A percentile compares a stretch with the other conserved stretches of the same genome.
Conservation (phyloP, 2,797 vertebrate genomes). For the Trachops cirrhosus region DNA sequence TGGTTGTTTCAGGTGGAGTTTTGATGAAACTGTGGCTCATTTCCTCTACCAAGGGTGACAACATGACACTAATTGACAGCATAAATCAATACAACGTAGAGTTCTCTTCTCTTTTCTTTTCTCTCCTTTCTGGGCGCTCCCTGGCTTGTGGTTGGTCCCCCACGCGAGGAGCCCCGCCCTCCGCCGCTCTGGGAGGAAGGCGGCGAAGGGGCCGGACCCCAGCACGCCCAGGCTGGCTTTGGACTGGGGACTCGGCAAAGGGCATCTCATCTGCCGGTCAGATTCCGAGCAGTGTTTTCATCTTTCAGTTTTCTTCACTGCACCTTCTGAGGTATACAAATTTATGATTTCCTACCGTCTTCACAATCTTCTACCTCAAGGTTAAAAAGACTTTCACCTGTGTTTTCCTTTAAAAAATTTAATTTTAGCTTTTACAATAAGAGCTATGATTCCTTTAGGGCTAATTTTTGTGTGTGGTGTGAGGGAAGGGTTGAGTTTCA, state of each 20-base stretch:
- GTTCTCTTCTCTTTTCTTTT: neutral
- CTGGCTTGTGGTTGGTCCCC: neutral
- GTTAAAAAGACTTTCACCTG: neutral
- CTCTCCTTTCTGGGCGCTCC: neutral
- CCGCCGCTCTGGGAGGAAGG: neutral
- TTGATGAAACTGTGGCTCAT: slow-evolving; percentile 96
- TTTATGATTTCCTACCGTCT: neutral
- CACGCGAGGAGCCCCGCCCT: rapidly evolving
- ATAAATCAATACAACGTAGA: slow-evolving; percentile 80
- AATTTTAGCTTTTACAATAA: neutral
- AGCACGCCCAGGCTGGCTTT: neutral
- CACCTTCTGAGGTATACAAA: neutral
- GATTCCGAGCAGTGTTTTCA: neutral
- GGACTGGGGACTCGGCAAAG: neutral
- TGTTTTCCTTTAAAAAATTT: neutral
- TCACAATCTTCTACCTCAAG: neutral
- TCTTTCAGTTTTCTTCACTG: neutral
- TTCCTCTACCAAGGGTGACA: slow-evolving; percentile 96
- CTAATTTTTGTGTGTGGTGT: neutral
- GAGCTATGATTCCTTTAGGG: neutral
- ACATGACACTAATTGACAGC: slow-evolving; percentile 94
- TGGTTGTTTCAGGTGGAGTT: slow-evolving; percentile 89
- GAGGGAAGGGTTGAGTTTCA: neutral
- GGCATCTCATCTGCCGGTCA: neutral
- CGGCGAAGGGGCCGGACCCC: neutral